A percentile compares a stretch with the other conserved stretches of the same genome.
Conservation (phyloP, 1,140 invertebrate genomes). For the Drosophila nasuta region DNA sequence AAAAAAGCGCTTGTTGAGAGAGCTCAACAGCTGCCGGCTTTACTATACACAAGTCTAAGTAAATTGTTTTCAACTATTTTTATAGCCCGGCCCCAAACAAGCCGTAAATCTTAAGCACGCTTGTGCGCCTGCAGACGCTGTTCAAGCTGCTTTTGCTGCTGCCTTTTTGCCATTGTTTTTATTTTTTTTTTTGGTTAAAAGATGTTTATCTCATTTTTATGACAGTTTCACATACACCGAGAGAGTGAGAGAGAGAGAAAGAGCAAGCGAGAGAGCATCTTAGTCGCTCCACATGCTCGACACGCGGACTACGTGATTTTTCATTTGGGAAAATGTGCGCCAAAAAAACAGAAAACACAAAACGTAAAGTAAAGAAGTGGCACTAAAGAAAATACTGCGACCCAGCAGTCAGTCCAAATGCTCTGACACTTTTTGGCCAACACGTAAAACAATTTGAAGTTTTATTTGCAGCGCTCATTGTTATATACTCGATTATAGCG, state of each 20-base stretch:
- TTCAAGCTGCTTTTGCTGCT: slow-evolving; percentile 13
- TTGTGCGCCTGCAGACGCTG: slow-evolving; percentile 45
- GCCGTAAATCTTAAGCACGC: slow-evolving; percentile 56
- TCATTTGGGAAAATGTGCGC: slow-evolving; percentile 36
- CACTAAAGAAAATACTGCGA: slow-evolving; percentile 9
- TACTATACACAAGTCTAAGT: slow-evolving; percentile 7
- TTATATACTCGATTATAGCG: background rate
- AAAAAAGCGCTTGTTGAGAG: slow-evolving; percentile 19
- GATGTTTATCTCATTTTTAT: slow-evolving; percentile 65
- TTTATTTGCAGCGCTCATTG: slow-evolving; percentile 28
- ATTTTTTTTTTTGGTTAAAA: slow-evolving; percentile 30
- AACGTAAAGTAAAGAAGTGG: background rate
- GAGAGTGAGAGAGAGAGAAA: background rate
- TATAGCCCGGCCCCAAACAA: slow-evolving; percentile 48
- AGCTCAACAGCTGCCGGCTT: slow-evolving; percentile 17
- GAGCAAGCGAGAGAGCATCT: background rate
- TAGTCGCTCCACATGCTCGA: slow-evolving; percentile 37
- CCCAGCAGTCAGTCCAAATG: slow-evolving; percentile 5
- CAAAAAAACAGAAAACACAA: background rate
- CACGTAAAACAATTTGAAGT: slow-evolving; percentile 49
- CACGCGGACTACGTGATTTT: slow-evolving; percentile 63
- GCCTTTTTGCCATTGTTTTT: background rate
- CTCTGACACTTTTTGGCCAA: slow-evolving; percentile 36
- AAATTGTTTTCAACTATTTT: slow-evolving; percentile 66
- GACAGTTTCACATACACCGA: slow-evolving; percentile 51